phyloP scores from a whole-genome alignment of 2,113 vertebrate genomes.

The Chamaetylas fuelleborni region DNA sequence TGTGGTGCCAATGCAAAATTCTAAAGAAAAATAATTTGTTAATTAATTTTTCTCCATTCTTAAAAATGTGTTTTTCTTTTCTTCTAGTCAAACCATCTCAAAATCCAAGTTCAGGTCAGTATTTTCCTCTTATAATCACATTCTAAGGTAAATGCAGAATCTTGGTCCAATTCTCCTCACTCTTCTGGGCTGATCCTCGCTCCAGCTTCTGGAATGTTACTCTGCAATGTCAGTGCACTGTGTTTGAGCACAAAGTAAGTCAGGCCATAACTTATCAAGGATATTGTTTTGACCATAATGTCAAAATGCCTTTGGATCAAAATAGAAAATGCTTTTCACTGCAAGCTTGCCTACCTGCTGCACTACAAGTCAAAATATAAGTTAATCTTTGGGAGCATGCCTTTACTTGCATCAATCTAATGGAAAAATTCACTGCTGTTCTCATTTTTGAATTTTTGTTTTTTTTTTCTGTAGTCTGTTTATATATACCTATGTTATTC shows the following conservation, averaged over 20 bases:
- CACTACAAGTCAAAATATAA: neutral
- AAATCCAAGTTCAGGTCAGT: slow-evolving; percentile 99
- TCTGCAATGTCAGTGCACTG: neutral
- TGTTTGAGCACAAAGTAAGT: neutral
- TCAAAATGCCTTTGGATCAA: neutral
- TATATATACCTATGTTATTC: neutral
- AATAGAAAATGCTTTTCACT: neutral
- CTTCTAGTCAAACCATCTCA: slow-evolving; percentile 94
- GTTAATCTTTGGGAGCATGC: neutral
- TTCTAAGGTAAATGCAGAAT: neutral
- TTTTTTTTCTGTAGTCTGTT: neutral
- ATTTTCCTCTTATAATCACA: neutral
- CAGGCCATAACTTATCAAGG: neutral
- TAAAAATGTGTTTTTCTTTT: slow-evolving; percentile 42
- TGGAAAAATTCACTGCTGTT: neutral
- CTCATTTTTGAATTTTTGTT: neutral
- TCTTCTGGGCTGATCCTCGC: neutral
- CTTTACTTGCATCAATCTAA: neutral
- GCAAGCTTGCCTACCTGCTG: neutral
- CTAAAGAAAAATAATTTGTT: neutral
- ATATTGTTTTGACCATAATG: neutral
- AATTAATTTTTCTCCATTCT: neutral
- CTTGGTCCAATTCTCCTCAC: neutral
- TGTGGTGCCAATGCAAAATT: neutral
- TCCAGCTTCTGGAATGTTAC: neutral